phyloP scores from a whole-genome alignment of 2,888 invertebrate genomes.

The Pyrocoelia pectoralis region DNA sequence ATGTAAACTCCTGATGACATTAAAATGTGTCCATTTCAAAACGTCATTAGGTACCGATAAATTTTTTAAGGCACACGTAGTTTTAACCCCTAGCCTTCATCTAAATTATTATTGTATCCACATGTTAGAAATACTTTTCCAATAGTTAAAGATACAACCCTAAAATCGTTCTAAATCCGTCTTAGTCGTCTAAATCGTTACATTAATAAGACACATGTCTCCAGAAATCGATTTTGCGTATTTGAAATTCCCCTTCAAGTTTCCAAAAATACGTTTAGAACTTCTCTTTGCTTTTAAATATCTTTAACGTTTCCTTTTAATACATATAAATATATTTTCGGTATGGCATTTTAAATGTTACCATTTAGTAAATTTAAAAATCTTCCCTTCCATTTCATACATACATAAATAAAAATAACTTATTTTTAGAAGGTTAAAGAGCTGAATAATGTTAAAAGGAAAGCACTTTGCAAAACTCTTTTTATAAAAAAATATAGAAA shows the following conservation, averaged over 20 bases:
- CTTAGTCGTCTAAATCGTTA: slow-evolving; percentile 32
- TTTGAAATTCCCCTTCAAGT: slow-evolving; percentile 39
- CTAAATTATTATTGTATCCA: slow-evolving; percentile 31
- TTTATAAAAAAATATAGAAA: slow-evolving; percentile 45
- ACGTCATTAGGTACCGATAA: no score
- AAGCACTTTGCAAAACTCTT: slow-evolving; percentile 43
- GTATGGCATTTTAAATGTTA: slow-evolving; percentile 12
- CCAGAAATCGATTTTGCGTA: slow-evolving; percentile 41
- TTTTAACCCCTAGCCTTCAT: neutral
- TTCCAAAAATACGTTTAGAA: slow-evolving; percentile 43
- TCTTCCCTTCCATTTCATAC: slow-evolving; percentile 2
- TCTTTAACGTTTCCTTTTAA: slow-evolving; percentile 12
- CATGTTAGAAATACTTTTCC: slow-evolving; percentile 32
- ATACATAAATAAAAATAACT: slow-evolving; percentile 18
- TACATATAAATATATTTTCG: slow-evolving; percentile 5
- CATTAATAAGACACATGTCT: slow-evolving; percentile 38
- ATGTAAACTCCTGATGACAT: no score
- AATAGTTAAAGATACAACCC: slow-evolving; percentile 25
- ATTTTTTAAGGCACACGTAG: no score
- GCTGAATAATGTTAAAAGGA: no score
- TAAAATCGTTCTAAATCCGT: slow-evolving; percentile 34
- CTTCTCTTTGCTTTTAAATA: slow-evolving; percentile 11
- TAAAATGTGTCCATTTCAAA: no score
- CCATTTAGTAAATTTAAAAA: slow-evolving; percentile 25
- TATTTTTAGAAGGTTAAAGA: neutral